phyloP scores from a whole-genome alignment of 2,797 vertebrate species.

The Onychomys leucogaster region DNA sequence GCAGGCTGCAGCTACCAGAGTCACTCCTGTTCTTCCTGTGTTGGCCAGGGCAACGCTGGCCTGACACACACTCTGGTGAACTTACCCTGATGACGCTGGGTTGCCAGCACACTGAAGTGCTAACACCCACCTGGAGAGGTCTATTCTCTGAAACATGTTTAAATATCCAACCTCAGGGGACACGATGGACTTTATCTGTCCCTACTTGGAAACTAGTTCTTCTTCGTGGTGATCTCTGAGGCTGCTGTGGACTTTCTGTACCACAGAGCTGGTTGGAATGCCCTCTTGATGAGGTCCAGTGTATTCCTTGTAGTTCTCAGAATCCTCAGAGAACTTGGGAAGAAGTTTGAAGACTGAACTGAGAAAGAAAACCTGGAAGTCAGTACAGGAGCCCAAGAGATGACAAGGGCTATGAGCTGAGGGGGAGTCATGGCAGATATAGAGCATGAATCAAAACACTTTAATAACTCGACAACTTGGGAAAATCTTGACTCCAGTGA shows the following conservation, averaged over 20 bases:
- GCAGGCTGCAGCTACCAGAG: neutral
- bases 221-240: neutral
- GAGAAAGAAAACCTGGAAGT: neutral
- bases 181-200: neutral
- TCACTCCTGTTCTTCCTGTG: neutral
- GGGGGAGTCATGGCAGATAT: neutral
- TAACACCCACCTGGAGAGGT: neutral
- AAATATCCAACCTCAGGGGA: neutral
- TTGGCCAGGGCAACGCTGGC: rapidly evolving
- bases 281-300: neutral
- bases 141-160: neutral
- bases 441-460: neutral
- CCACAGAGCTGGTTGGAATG: neutral
- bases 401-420: neutral
- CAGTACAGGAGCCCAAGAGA: neutral
- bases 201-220: neutral
- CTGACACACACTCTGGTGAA: neutral
- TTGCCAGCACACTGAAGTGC: neutral
- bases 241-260: neutral
- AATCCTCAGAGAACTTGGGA: neutral
- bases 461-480: neutral
- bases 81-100: rapidly evolving
- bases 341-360: neutral
- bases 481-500: neutral
- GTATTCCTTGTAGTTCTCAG: neutral